Evolutionary conservation across 1,140 invertebrate species (phyloP), one percentile per base, ranked within the genome.

Genomic region (Cardiocondyla obscurior): DNA sequence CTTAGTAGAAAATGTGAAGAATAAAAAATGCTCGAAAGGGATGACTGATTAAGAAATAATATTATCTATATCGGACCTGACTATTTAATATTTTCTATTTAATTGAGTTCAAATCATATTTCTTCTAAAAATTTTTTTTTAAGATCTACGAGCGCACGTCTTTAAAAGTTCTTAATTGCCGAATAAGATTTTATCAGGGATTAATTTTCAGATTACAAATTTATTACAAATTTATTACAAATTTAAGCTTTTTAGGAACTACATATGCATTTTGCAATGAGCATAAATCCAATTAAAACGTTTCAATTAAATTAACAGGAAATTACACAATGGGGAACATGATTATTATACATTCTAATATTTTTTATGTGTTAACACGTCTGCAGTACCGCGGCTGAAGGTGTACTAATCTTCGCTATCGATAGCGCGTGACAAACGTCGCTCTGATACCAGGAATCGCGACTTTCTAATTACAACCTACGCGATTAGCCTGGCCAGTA

Each of bases 381-480:
- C 12, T 19, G 8, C 16, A 79, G 39, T 12, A 67, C 36, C 22
- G 46, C 30, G 12, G 12, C 44, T 25, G 53, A 19, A 55, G 42
- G 1, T 6, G 33, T 12, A 42, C 5, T 76, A 36, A 69, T 79
- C 62, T 69, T 42, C 62, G 49, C 33, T 49, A 33, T 79, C 62
- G 25, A 79, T 79, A 67, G 62, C 39, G 62, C 62, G 36, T 79
- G 49, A 69, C 74, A 55, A 79, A 30, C 33, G 65, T 69, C 62
- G 46, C 46, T 28, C 14, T 16, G 14, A 51, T 49, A 33, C 22
- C 22, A 67, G 14, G 16, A 42, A 69, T 69, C n/a, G 46, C 62
- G 7, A 79, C 74, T 79, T 79, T 79, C 74, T 79, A 79, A 67
- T 79, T 79, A 22, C 7, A 39, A 39, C 33, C 30, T 36, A 33